Percentiles rank a stretch among this genome's conserved stretches.
Conservation (phyloP, 1,140 invertebrate genomes). For the Melanaphis sacchari region DNA sequence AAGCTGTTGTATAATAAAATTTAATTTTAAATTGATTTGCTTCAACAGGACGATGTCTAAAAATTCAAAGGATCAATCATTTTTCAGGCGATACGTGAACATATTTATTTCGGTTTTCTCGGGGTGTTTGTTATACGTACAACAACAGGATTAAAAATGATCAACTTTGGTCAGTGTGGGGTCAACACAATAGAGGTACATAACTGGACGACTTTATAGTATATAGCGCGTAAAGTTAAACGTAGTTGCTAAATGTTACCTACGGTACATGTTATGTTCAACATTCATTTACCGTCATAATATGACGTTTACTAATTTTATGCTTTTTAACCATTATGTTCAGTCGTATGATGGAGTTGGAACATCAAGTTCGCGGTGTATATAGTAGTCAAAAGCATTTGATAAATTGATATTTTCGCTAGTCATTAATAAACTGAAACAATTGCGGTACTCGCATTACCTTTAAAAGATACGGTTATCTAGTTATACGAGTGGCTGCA, state of each 20-base stretch:
- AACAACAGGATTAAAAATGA: neutral
- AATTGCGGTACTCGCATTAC: conserved; percentile 22
- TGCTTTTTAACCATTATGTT: conserved; percentile 11
- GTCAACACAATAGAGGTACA: neutral
- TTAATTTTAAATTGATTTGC: neutral
- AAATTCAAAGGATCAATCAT: neutral
- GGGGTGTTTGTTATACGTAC: neutral
- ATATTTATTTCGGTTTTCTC: neutral
- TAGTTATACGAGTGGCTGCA: conserved; percentile 17
- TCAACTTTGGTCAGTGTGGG: neutral
- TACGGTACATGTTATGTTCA: neutral
- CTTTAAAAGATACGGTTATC: conserved; percentile 7
- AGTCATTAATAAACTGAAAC: conserved; percentile 44
- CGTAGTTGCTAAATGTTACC: neutral
- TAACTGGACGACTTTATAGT: neutral
- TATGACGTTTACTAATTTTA: conserved; percentile 32
- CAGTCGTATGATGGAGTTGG: neutral
- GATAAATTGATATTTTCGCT: conserved; percentile 46
- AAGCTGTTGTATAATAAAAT: neutral
- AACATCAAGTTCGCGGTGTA: neutral
- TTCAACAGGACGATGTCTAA: neutral
- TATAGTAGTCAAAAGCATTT: conserved; percentile 15
- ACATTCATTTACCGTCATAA: neutral
- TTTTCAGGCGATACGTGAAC: neutral
- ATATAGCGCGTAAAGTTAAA: neutral